These are phyloP conservation scores for Diloba caeruleocephala DNA, from an alignment of 2,888 invertebrate genomes.

Conservation along the genomic window DNA sequence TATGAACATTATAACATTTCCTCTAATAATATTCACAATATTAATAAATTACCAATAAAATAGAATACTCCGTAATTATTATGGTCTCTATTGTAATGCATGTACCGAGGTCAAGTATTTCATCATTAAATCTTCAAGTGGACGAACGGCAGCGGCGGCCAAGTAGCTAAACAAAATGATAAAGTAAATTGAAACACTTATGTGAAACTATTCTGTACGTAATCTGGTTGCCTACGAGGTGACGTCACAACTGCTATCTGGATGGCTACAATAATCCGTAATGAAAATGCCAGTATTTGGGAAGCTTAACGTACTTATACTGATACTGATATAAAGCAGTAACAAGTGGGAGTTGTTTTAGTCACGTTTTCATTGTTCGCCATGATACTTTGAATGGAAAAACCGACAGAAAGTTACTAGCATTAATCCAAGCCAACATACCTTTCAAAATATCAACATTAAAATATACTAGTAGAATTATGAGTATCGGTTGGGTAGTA, in stretches of 20 bases:
- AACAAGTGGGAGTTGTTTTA: too few species aligned
- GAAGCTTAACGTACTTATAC: conserved; percentile 11
- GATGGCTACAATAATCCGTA: conserved; percentile 18
- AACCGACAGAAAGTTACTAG: too few species aligned
- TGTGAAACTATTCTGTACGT: conserved; percentile 18
- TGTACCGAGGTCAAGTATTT: conserved; percentile 19
- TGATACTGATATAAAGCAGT: too few species aligned
- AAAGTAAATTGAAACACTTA: conserved; percentile 51
- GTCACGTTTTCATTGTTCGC: too few species aligned
- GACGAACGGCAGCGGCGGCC: conserved; percentile 2
- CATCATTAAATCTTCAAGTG: conserved; percentile 28
- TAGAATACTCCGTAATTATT: conserved; percentile 14
- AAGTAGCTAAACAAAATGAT: conserved; percentile 32
- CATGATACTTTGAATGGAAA: too few species aligned
- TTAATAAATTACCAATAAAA: conserved; percentile 9
- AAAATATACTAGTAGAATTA: too few species aligned
- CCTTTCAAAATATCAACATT: too few species aligned
- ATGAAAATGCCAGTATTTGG: conserved; percentile 24
- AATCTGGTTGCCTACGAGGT: conserved; percentile 19
- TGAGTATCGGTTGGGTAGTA: too few species aligned
- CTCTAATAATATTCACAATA: neutral
- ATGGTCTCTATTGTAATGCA: conserved; percentile 25
- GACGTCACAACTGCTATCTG: conserved; percentile 37
- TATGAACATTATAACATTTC: neutral
- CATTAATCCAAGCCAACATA: too few species aligned